Evolutionary conservation across 2,113 vertebrate species (phyloP), one percentile per base, ranked within the genome.

Genomic region (Cyprichromis sp.): DNA sequence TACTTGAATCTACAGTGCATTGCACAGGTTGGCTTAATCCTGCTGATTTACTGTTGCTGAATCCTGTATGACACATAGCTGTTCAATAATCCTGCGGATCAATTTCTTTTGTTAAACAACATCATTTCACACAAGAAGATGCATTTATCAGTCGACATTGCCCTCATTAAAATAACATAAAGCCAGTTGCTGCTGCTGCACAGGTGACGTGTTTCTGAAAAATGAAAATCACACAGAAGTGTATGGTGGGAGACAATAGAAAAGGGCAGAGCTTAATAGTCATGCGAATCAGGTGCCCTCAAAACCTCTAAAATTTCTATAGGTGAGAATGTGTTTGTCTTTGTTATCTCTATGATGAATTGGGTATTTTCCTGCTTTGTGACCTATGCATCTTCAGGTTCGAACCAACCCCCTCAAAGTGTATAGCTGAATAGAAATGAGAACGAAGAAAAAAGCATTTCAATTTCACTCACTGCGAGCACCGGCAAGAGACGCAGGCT

Each of bases 51-150:
- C 63, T 38, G 63, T 68, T 68, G 63, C 34, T 38, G 73, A 52
- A 78, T 50, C 57, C 73, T 55, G 10, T 17, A 12, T 38, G 53
- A 53, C 68, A 24, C 52, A 83, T 88, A 73, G 88, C 88, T 68
- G 40, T 66, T 24, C 57, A 91, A 73, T 61, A 86, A 80, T 53
- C 73, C 83, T 80, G 83, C 13, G 16, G 89, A 91, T 92, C 94
- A 91, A 91, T 92, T 87, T 63, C 73, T 68, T 91, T 90, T 87
- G 86, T 93, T 87, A 61, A 89, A 91, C 84, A 68, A 71, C 83
- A 86, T 89, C 76, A 93, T 94, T 94, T 86, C 85, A 76, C 90
- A 26, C 85, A 84, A 86, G 80, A 85, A 82, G 86, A 85, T 83
- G 80, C 81, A 83, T 73, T 76, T 76, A 93, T 93, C 84, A 71